phyloP scores from a whole-genome alignment of 2,113 vertebrate species.

The Myocastor coypus region DNA sequence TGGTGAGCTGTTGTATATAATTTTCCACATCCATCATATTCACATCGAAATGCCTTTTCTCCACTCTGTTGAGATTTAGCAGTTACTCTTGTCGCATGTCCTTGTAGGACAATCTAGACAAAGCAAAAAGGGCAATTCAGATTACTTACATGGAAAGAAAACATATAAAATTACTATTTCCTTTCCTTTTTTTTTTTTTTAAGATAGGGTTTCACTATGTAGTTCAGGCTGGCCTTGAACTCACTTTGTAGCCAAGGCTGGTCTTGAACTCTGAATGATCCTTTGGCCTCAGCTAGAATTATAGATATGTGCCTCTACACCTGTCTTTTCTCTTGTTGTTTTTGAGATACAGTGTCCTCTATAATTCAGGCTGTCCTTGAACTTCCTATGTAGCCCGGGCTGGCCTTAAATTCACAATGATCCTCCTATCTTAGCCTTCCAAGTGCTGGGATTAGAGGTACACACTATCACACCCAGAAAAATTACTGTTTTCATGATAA shows the following conservation, averaged over 20 bases:
- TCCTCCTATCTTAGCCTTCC: background rate
- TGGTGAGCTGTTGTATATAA: constrained; percentile 99
- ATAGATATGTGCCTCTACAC: too few species aligned
- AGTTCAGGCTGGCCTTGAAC: too few species aligned
- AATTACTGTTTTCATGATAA: constrained; percentile 45
- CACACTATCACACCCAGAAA: background rate
- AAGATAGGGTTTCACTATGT: too few species aligned
- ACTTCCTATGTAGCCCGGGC: background rate
- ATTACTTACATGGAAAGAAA: constrained; percentile 39
- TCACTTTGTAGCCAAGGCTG: too few species aligned
- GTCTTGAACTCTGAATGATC: too few species aligned
- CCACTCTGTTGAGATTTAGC: constrained; percentile 93
- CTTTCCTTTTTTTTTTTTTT: background rate
- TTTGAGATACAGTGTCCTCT: background rate
- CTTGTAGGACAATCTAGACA: constrained; percentile 95
- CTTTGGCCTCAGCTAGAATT: too few species aligned
- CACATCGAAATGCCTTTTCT: constrained; percentile 98
- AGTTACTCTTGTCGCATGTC: constrained; percentile 91
- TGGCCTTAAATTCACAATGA: background rate
- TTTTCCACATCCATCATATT: constrained; percentile 98
- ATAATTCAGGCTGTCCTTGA: background rate
- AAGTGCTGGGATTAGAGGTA: background rate
- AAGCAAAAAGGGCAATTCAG: constrained; percentile 48
- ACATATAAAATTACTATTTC: constrained; percentile 51
- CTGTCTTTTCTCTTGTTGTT: background rate